Base-by-base conservation (phyloP, 2,888 invertebrate species). In the Tetragnatha montana region DNA sequence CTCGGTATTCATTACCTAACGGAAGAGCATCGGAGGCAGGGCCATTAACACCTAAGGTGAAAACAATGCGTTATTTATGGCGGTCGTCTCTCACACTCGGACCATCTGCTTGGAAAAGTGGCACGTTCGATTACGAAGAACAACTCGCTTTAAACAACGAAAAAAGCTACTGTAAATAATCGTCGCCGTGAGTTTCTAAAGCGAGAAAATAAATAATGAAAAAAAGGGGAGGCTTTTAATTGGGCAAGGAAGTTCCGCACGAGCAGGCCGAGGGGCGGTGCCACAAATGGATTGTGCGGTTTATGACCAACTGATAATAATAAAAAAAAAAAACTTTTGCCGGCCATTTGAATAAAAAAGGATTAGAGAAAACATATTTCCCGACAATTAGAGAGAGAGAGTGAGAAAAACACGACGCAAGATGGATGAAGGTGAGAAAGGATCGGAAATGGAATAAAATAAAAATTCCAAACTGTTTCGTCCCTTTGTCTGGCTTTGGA, bases 211-310 rank as follows among this genome's bases (percentile, higher is more conserved):
- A 35, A 85, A 70, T 51, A 14, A 71, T 35, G 49, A 83, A 74
- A 75, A 50, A 68, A 76, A 84, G 79, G 74, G 80, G 79, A 82
- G 74, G 75, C 60, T 89, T 85, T 85, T 89, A 89, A 89, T 89
- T 89, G 89, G 89, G 81, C 75, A 50, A 80, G 35, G 81, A 74
- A 85, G 89, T 89, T 89, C 85, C 89, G 89, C 89, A 89, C 89
- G 85, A 89, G 81, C 85, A 22, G 51, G 19, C 84, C 74, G 50
- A 75, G 68, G 10, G 84, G 89, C 49, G 88, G 74, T 50, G 74
- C 69, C 74, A 19, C 81, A 60, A 60, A 60, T 60, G 60, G 10
- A 14, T 60, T 60, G 60, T 60, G 60, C 14, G 60, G 60, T 60
- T 60, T 35, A 35, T 35, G 35, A 60, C 60, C 60, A 35, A 60